Evolutionary conservation across 2,888 invertebrate species (phyloP), one percentile per base, ranked within the genome.

Genomic region (Amblyteles armatorius): DNA sequence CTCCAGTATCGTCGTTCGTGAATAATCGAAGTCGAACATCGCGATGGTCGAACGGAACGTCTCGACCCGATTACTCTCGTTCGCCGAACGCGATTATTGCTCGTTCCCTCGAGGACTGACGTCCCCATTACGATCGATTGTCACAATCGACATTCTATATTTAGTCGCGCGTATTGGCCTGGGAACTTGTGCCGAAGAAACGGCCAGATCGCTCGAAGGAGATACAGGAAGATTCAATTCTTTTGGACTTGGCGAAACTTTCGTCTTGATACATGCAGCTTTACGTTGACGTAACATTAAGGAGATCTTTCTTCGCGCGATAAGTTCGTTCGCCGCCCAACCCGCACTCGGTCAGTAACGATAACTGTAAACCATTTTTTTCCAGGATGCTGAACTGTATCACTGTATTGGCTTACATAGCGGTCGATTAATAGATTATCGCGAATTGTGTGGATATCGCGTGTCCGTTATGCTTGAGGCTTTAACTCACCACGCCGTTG

Each of bases 401-500:
- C 3, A 40, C 40, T 40, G 3, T 11, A 40, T 9, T 40, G 40
- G 2, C 11, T 40, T 11, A 40, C 40, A 40, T 40, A 6, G 11
- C 40, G 11, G 40, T 40, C 9, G 40, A 55, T 22, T 55, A 22
- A 55, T 11, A 55, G 22, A 57, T 57, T 13, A 11, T 4, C 11
- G 26, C 9, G 26, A 22, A 4, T 22, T 13, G 9, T 9, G 57
- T 26, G 57, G 11, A 57, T 57, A 22, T 57, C 26, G 13, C 13
- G 40, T 40, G 67, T 3, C 26, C 19, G 13, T 19, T 26, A 52
- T 72, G 22, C 11, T 19, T 11, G 73, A 40, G 36, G 22, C 44
- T 48, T 48, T 19, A 63, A 87, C 89, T 90, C 77, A 90, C 88
- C 88, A 33, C 79, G 33, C 79, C 74, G 79, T 88, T 77, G 82